phyloP scores from a whole-genome alignment of 2,888 invertebrate genomes.

The Pandemis heparana region DNA sequence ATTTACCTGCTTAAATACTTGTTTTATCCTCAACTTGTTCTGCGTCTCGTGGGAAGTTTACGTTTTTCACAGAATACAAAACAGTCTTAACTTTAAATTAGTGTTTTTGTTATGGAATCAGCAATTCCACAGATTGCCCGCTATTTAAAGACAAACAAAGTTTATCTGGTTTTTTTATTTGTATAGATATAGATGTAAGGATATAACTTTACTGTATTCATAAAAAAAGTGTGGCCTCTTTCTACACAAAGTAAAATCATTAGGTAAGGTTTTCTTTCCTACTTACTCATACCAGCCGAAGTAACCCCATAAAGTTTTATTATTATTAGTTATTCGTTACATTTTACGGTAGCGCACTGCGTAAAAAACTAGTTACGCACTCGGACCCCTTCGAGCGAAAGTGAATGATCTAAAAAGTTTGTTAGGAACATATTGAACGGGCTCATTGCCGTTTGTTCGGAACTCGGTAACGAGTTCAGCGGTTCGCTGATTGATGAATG shows the following conservation, averaged over 20 bases:
- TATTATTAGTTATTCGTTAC: conserved; percentile 42
- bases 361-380: conserved; percentile 54
- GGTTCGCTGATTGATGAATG: conserved; percentile 80
- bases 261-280: conserved; percentile 10
- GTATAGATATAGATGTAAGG: neutral
- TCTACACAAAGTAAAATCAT: conserved; percentile 46
- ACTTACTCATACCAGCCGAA: conserved; percentile 29
- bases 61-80: too few species aligned
- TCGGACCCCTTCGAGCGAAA: conserved; percentile 68
- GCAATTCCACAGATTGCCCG: too few species aligned
- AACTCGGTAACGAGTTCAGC: conserved; percentile 81
- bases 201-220: neutral
- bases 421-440: conserved; percentile 69
- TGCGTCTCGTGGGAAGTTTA: too few species aligned
- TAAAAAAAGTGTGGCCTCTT: neutral
- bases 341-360: conserved; percentile 42
- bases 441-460: conserved; percentile 70
- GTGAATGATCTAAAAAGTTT: conserved; percentile 83
- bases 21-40: too few species aligned
- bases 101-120: too few species aligned
- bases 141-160: too few species aligned
- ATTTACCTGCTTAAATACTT: too few species aligned
- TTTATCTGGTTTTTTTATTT: too few species aligned
- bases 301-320: conserved; percentile 42
- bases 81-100: too few species aligned